Evolutionary conservation across 92 coral and sea anemone genomes (phyloP), one percentile per base, ranked within the genome.

Genomic region (Zoanthus sociatus): DNA sequence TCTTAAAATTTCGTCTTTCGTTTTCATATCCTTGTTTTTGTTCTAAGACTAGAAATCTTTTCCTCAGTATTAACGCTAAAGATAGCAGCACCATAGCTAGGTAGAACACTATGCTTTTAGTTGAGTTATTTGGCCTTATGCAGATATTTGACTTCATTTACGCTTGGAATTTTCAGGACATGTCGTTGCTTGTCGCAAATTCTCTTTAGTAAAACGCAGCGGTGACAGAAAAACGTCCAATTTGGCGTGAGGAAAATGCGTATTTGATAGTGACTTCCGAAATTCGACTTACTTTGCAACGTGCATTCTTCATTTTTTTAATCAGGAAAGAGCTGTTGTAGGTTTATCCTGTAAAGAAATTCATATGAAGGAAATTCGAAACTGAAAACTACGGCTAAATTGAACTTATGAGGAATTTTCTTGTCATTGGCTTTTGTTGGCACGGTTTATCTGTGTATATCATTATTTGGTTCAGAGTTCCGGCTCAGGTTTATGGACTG

Each of bases 261-360:
- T 20, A 63, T 48, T 51, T 81, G 61, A 69, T 51, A 53, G 26
- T 54, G 82, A 77, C 82, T 46, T 77, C 46, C 21, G 47, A 30
- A 30, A 26, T 33, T 12, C 20, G 46, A 21, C 45, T 46, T 6
- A 75, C 60, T 75, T 14, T n/a, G 21, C 47, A 21, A 18, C 42
- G 37, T 48, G 67, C 10, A 30, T 7, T 30, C 31, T 77, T 17
- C 12, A 54, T 67, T 30, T 54, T 48, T 17, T 20, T 4, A 32
- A 77, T 4, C 33, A 18, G 58, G 63, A 54, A 31, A 20, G 60
- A 58, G 3, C 54, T 51, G 64, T 47, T 21, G 5, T 9, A 76
- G 9, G 14, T 50, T 76, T 76, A 4, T 17, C 37, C 9, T 11
- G 32, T n/a, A 50, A 26, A 76, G 20, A 15, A 3, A 50, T 18